Conservation (phyloP, 2,888 invertebrate genomes). For the Saturnia pavonia region DNA sequence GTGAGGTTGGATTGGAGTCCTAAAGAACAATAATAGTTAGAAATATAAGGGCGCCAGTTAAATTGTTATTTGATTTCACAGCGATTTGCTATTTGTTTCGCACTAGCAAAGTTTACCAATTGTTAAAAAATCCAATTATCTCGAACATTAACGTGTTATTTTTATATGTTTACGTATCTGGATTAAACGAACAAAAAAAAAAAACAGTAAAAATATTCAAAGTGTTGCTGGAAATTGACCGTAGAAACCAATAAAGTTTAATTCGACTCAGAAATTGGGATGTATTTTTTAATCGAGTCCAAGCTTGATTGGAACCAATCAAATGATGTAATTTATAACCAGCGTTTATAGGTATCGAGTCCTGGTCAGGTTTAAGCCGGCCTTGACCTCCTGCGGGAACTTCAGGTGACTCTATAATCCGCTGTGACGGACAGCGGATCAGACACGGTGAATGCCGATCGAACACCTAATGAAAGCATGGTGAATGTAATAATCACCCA, state of each 20-base stretch:
- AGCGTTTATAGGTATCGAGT: constrained; percentile 51
- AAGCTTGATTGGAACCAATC: constrained; percentile 76
- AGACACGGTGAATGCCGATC: constrained; percentile 65
- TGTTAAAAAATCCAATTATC: background rate
- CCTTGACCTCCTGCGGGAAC: constrained; percentile 57
- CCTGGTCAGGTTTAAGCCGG: constrained; percentile 43
- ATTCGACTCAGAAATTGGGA: constrained; percentile 46
- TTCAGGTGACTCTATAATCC: constrained; percentile 52
- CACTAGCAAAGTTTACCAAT: background rate
- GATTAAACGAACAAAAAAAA: constrained; percentile 4
- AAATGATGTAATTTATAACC: constrained; percentile 72
- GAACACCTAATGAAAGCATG: constrained; percentile 56
- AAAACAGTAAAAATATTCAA: constrained; percentile 34
- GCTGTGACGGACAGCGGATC: constrained; percentile 68
- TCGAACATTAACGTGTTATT: constrained; percentile 10
- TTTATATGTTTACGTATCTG: constrained; percentile 20
- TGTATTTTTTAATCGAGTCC: constrained; percentile 67
- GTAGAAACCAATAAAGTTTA: constrained; percentile 49
- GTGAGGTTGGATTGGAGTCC: background rate
- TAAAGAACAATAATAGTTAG: background rate
- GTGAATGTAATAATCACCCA: background rate
- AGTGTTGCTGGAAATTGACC: constrained; percentile 56
- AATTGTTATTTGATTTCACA: background rate
- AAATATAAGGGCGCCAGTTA: background rate
- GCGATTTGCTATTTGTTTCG: background rate